These are phyloP conservation scores for Tipula lateralis DNA, from an alignment of 2,888 invertebrate genomes.

Conservation along the genomic window DNA sequence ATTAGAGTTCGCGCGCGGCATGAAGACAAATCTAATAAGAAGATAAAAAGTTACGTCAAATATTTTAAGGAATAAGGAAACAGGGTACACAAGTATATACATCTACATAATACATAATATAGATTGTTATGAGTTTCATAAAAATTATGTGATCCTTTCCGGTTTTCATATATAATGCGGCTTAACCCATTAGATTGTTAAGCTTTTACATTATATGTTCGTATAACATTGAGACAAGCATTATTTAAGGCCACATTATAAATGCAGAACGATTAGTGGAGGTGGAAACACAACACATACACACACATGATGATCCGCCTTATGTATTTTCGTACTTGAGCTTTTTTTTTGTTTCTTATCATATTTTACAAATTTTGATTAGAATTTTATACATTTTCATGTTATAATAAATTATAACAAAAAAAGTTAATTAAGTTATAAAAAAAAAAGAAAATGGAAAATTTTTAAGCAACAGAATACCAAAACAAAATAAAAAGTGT, in stretches of 20 bases:
- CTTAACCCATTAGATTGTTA: not conserved
- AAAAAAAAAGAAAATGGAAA: not conserved
- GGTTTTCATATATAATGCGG: not conserved
- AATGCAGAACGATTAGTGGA: not conserved
- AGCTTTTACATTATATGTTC: not conserved
- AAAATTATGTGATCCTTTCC: not conserved
- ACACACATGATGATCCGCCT: not conserved
- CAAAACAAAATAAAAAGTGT: not conserved
- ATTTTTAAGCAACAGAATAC: not conserved
- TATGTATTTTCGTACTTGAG: not conserved
- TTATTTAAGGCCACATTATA: not conserved
- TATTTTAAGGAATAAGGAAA: too few species aligned
- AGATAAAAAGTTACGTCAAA: not conserved
- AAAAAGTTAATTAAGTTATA: conserved; percentile 19
- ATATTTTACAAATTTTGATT: not conserved
- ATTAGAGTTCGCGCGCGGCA: not conserved
- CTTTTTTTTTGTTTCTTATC: not conserved
- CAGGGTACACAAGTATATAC: not conserved
- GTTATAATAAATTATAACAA: not conserved
- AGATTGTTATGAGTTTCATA: not conserved
- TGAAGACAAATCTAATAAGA: not conserved
- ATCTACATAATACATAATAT: not conserved
- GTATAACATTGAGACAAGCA: not conserved
- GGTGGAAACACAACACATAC: not conserved
- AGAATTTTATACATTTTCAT: not conserved